Evolutionary conservation across 2,888 invertebrate genomes (phyloP), one percentile per base, ranked within the genome.

Genomic region (Sympetrum striolatum): DNA sequence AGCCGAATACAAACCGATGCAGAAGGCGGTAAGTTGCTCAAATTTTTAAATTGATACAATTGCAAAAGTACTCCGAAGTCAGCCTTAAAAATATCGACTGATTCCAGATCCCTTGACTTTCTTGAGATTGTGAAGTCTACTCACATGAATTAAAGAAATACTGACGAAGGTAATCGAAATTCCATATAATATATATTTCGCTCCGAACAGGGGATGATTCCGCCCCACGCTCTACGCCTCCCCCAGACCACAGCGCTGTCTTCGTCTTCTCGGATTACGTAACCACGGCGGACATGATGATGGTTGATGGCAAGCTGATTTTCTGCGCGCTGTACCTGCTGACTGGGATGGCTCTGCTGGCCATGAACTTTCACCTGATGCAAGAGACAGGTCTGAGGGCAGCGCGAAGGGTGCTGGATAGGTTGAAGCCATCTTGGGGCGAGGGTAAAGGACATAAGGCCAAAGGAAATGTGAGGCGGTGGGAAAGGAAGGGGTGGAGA

Each of bases 301-400:
- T 86, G 86, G 86, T 91, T 14, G 91, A 92, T 92, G 92, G 92
- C 90, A 92, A 92, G 64, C 90, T 92, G 64, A 90, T 92, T 82
- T 92, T 92, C 90, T 92, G 92, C 22, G 92, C 92, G 39, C 92
- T 92, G 35, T 92, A 92, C 91, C 92, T 92, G 90, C 91, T 92
- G 35, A 86, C 92, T 81, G 92, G 92, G 39, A 92, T 92, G 92
- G 92, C 92, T 22, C 91, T 92, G n/a, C 92, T 92, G 90, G 92
- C 92, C 86, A 92, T 92, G 31, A 92, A 92, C 31, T 92, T 92
- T 91, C 92, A 92, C 91, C 91, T 92, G 86, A 92, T 92, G 81
- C 92, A 92, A 91, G 92, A 92, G 91, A 92, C 92, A 91, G 92
- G 92, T 58, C 91, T 92, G 22, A 58, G 86, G n/a, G 86, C 86